phyloP scores from a whole-genome alignment of 2,888 invertebrate genomes.

The Eilema sororculum region DNA sequence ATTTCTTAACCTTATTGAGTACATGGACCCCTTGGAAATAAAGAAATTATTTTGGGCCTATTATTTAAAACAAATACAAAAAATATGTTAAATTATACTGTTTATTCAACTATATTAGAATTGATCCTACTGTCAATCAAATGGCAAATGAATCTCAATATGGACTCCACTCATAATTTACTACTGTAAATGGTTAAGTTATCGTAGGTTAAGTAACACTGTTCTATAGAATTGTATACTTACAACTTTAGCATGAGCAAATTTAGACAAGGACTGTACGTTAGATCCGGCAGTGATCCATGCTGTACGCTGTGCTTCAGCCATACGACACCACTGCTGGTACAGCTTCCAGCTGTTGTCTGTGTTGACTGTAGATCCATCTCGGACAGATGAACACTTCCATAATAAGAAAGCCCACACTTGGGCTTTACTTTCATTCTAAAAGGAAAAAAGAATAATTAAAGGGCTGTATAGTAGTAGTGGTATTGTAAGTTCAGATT shows the following conservation, averaged over 20 bases:
- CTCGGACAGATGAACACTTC: constrained; percentile 88
- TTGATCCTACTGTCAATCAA: too few species aligned
- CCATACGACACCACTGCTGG: constrained; percentile 94
- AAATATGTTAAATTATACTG: too few species aligned
- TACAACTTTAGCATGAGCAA: constrained; percentile 90
- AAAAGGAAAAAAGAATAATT: constrained; percentile 35
- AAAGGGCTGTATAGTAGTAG: too few species aligned
- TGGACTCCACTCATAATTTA: too few species aligned
- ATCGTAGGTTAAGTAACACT: background rate
- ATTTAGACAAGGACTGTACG: constrained; percentile 90
- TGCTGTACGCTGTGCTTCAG: constrained; percentile 90
- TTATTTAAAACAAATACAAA: too few species aligned
- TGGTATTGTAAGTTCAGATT: too few species aligned
- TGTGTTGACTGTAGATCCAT: constrained; percentile 81
- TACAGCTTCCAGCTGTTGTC: constrained; percentile 93
- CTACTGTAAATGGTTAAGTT: too few species aligned
- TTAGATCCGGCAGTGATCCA: constrained; percentile 94
- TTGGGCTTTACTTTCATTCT: constrained; percentile 93
- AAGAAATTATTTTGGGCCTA: too few species aligned
- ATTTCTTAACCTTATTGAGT: too few species aligned
- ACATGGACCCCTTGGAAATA: too few species aligned
- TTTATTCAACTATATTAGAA: too few species aligned
- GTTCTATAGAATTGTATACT: constrained; percentile 51
- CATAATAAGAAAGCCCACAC: constrained; percentile 95
- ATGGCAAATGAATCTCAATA: too few species aligned